These are phyloP conservation scores for Thysanoteuthis rhombus DNA, from an alignment of 2,888 invertebrate genomes.

Conservation along the genomic window DNA sequence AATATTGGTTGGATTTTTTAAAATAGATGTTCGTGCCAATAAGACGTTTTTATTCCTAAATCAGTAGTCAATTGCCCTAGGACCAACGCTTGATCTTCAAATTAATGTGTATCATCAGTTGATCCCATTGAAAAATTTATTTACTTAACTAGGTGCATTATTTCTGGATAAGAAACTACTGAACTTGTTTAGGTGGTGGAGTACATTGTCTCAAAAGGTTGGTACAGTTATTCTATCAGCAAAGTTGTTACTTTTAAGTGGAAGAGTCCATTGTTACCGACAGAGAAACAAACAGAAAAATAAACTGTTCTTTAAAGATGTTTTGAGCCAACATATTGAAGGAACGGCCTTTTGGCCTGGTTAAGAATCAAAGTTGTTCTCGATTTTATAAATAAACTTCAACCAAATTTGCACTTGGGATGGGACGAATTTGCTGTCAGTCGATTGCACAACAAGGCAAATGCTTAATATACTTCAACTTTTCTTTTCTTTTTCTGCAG, in stretches of 20 bases:
- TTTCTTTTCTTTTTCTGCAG: background rate
- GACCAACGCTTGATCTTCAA: background rate
- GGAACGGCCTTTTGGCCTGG: background rate
- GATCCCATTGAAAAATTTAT: too few relatives aligned
- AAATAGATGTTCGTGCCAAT: background rate
- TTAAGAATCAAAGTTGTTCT: background rate
- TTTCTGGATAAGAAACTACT: too few relatives aligned
- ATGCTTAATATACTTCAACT: background rate
- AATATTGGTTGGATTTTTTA: too few relatives aligned
- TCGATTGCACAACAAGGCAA: background rate
- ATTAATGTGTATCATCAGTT: background rate
- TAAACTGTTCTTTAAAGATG: too few relatives aligned
- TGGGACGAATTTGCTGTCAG: background rate
- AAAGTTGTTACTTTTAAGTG: too few relatives aligned
- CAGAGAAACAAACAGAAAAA: too few relatives aligned
- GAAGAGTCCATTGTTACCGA: too few relatives aligned
- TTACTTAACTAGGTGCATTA: too few relatives aligned
- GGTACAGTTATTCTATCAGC: too few relatives aligned
- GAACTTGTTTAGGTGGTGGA: too few relatives aligned
- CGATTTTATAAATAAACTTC: background rate
- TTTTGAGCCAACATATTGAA: background rate
- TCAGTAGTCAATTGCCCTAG: background rate
- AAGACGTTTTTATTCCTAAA: background rate
- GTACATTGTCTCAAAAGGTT: too few relatives aligned
- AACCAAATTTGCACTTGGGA: background rate